Conservation (phyloP, 2,888 invertebrate species). For the Tenthredo livida region DNA sequence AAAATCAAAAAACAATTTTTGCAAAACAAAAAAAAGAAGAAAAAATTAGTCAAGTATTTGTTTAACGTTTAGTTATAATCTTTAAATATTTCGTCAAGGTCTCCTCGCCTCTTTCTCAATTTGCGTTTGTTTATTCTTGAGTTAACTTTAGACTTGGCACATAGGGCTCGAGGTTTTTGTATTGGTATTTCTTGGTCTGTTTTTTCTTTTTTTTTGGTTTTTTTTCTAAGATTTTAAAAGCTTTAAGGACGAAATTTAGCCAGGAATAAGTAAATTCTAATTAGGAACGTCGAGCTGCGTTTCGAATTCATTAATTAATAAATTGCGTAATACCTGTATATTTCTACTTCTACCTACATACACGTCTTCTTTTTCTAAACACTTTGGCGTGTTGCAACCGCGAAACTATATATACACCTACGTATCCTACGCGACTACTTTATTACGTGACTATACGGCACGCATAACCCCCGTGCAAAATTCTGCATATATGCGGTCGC, state of each 20-base stretch:
- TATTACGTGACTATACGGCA: slow-evolving; percentile 26
- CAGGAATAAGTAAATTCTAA: neutral
- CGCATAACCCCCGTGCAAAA: neutral
- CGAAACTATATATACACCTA: neutral
- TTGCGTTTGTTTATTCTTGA: neutral
- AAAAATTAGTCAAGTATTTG: neutral
- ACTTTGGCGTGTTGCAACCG: slow-evolving; percentile 34
- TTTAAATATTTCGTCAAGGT: slow-evolving; percentile 33
- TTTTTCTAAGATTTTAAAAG: neutral
- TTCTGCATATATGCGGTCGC: slow-evolving; percentile 58
- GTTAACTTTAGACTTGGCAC: slow-evolving; percentile 40
- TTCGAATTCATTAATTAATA: neutral
- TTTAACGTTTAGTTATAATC: neutral
- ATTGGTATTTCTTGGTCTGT: neutral
- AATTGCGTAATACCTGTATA: neutral
- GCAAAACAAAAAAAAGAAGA: neutral
- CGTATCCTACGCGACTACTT: slow-evolving; percentile 24
- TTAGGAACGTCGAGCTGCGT: neutral
- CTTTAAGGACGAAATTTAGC: neutral
- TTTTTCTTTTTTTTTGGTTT: neutral
- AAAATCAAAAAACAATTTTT: slow-evolving; percentile 1
- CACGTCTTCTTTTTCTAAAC: neutral
- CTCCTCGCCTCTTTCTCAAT: neutral
- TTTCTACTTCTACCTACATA: neutral
- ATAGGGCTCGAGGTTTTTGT: slow-evolving; percentile 2